phyloP scores from a whole-genome alignment of 2,888 invertebrate genomes.

The Luperina nickerlii region DNA sequence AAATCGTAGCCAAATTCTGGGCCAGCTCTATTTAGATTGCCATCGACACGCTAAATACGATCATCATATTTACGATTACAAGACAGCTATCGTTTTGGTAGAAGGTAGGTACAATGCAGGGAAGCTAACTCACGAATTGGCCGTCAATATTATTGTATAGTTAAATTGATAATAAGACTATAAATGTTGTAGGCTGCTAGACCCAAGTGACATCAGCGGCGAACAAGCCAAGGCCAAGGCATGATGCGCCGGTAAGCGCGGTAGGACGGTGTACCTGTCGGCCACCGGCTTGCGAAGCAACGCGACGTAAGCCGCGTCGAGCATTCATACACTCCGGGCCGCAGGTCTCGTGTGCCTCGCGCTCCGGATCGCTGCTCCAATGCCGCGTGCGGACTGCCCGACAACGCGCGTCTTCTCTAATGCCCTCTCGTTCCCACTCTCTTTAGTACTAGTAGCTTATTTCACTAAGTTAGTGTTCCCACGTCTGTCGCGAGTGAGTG shows the following conservation, averaged over 20 bases:
- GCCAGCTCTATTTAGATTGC: not conserved
- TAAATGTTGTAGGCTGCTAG: conserved; percentile 46
- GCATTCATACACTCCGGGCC: conserved; percentile 12
- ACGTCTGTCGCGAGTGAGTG: conserved; percentile 80
- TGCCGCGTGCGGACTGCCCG: conserved; percentile 63
- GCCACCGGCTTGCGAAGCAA: conserved; percentile 10
- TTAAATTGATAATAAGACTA: conserved; percentile 48
- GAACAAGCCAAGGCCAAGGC: conserved; percentile 57
- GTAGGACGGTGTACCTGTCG: conserved; percentile 22
- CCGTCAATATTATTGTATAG: conserved; percentile 36
- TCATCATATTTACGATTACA: conserved; percentile 6
- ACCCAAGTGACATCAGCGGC: conserved; percentile 63
- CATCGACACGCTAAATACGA: not conserved
- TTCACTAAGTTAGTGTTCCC: conserved; percentile 83
- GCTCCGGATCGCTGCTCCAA: conserved; percentile 47
- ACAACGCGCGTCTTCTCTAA: conserved; percentile 69
- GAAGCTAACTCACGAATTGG: conserved; percentile 16
- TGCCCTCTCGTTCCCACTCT: conserved; percentile 83
- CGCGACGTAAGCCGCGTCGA: conserved; percentile 36
- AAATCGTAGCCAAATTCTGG: not conserved
- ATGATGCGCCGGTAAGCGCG: conserved; percentile 39
- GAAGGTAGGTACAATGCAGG: conserved; percentile 3
- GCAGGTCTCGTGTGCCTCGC: conserved; percentile 62
- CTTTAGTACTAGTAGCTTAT: conserved; percentile 72
- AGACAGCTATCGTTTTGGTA: not conserved